These are phyloP conservation scores for Sycophila texana DNA, from an alignment of 2,888 invertebrate species.

Conservation along the genomic window DNA sequence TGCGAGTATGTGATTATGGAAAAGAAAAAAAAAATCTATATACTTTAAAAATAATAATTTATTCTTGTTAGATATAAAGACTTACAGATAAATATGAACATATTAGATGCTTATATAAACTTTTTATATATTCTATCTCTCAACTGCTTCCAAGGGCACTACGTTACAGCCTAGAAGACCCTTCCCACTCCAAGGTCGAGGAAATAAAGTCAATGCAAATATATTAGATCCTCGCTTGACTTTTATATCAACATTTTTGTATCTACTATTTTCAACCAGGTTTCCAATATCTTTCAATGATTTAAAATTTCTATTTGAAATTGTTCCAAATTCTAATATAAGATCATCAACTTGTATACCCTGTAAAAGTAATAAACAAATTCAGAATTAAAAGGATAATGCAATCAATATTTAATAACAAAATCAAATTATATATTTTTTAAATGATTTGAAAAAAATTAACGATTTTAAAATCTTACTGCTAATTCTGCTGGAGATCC, in stretches of 20 bases:
- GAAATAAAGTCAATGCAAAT: conserved; percentile 80
- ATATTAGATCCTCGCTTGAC: conserved; percentile 78
- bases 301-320: conserved; percentile 84
- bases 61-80: conserved; percentile 43
- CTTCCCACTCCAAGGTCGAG: conserved; percentile 86
- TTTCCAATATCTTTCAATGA: conserved; percentile 82
- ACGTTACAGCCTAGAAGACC: conserved; percentile 87
- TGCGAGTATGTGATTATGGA: conserved; percentile 17
- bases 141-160: conserved; percentile 75
- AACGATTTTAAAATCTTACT: conserved; percentile 77
- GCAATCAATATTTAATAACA: neutral
- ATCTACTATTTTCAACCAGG: conserved; percentile 81
- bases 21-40: conserved; percentile 21
- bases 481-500: conserved; percentile 90
- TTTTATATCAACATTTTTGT: conserved; percentile 77
- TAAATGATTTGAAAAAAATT: neutral
- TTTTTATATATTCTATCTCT: conserved; percentile 64
- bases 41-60: conserved; percentile 51
- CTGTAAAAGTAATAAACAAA: conserved; percentile 74
- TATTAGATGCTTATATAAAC: conserved; percentile 38
- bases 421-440: neutral
- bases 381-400: neutral
- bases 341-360: conserved; percentile 84
- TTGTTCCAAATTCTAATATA: conserved; percentile 86
- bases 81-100: conserved; percentile 50